Conservation (phyloP, 2,113 vertebrate genomes). For the Platichthys stellatus region DNA sequence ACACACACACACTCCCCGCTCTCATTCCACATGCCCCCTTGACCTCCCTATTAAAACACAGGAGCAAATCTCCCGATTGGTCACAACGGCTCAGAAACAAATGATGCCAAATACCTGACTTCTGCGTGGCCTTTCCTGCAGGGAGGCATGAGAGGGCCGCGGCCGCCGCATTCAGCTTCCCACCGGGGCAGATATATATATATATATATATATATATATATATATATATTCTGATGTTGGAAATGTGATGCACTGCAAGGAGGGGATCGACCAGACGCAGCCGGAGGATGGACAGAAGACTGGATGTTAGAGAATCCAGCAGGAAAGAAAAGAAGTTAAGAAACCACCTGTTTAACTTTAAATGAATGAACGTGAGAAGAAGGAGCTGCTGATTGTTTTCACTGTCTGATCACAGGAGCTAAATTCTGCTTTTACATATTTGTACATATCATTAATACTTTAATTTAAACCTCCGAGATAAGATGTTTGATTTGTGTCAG, state of each 20-base stretch:
- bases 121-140: conserved; percentile 50
- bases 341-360: no score
- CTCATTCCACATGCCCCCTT: conserved; percentile 64
- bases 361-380: no score
- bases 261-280: no score
- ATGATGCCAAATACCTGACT: conserved; percentile 75
- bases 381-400: no score
- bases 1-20: conserved; percentile 44
- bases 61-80: conserved; percentile 78
- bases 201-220: conserved; percentile 36
- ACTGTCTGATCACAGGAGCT: no score
- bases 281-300: no score
- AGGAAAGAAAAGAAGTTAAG: no score
- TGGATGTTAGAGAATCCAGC: no score
- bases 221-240: conserved; percentile 41
- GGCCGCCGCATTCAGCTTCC: conserved; percentile 23
- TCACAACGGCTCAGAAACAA: conserved; percentile 77
- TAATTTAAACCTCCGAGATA: no score
- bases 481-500: no score
- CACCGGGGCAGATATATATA: conserved; percentile 52
- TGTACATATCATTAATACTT: no score
- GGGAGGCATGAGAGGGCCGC: not conserved
- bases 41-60: conserved; percentile 79
- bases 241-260: conserved; percentile 11
- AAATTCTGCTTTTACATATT: no score